phyloP scores from a whole-genome alignment of 2,888 invertebrate species.

The Aspidiotus destructor region DNA sequence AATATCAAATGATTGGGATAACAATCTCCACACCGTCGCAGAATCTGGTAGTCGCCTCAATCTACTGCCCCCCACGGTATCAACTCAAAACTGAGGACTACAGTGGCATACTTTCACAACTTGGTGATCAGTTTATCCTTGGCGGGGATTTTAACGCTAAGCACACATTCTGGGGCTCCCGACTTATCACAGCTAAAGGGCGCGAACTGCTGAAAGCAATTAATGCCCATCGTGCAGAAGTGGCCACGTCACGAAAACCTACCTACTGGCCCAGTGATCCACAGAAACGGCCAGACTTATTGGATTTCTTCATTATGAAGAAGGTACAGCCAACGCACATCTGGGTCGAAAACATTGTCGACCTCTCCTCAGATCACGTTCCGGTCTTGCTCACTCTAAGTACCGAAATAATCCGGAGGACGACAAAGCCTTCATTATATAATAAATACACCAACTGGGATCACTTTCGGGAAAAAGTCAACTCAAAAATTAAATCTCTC shows the following conservation, averaged over 20 bases:
- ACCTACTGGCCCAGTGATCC: conserved; percentile 23
- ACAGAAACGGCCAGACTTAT: conserved; percentile 11
- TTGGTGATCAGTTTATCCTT: background rate
- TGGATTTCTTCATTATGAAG: too few species aligned
- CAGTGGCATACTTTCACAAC: background rate
- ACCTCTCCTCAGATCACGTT: conserved; percentile 22
- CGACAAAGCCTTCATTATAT: background rate
- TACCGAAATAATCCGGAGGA: conserved; percentile 11
- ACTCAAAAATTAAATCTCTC: conserved; percentile 7
- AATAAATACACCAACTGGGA: conserved; percentile 17
- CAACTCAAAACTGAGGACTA: background rate
- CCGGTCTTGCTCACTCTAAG: too few species aligned
- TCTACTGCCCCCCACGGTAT: background rate
- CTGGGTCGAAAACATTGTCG: conserved; percentile 3
- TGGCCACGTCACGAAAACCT: conserved; percentile 11
- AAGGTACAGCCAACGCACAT: conserved; percentile 4
- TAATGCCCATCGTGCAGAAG: background rate
- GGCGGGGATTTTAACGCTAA: too few species aligned
- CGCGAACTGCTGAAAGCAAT: background rate
- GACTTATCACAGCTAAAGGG: background rate
- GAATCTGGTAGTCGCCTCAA: background rate
- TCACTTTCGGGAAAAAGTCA: conserved; percentile 8
- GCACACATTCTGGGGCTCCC: conserved; percentile 2
- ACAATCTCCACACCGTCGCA: background rate
- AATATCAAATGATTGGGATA: background rate